These are phyloP conservation scores for Trachurus trachurus DNA, from an alignment of 2,797 vertebrate genomes.

Conservation along the genomic window DNA sequence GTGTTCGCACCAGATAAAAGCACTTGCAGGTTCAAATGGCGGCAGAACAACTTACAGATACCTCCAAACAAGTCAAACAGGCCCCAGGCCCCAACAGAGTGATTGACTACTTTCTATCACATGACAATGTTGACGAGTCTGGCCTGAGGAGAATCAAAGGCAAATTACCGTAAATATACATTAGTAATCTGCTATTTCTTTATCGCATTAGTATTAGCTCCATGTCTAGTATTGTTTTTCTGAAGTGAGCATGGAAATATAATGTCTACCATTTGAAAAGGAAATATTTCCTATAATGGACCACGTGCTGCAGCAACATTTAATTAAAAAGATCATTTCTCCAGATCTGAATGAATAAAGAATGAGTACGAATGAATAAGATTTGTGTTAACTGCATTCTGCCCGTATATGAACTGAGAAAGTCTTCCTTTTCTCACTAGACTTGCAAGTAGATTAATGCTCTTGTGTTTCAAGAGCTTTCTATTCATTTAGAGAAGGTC, in stretches of 20 bases:
- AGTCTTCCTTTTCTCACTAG: neutral
- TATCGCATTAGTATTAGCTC: neutral
- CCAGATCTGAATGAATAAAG: neutral
- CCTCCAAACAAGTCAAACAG: neutral
- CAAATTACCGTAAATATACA: neutral
- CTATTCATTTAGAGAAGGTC: neutral
- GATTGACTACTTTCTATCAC: neutral
- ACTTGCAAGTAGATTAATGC: neutral
- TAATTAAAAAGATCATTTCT: neutral
- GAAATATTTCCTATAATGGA: neutral
- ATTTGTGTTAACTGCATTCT: neutral
- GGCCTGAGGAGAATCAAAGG: neutral
- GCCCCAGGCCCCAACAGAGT: neutral
- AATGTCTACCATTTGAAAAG: neutral
- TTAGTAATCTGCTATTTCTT: neutral
- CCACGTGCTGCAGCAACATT: neutral
- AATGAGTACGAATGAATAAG: too few relatives aligned
- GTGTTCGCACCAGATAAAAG: slow-evolving; percentile 14
- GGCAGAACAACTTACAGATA: neutral
- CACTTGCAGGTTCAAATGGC: neutral
- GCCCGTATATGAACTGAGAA: neutral
- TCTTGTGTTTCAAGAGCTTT: neutral
- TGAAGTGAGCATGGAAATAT: neutral
- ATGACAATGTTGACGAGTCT: neutral
- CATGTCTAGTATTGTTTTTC: neutral